Percentiles rank a stretch among this genome's conserved stretches.
Conservation (phyloP, 53 echinoderm and acorn worm genomes). For the Antedon mediterranea region DNA sequence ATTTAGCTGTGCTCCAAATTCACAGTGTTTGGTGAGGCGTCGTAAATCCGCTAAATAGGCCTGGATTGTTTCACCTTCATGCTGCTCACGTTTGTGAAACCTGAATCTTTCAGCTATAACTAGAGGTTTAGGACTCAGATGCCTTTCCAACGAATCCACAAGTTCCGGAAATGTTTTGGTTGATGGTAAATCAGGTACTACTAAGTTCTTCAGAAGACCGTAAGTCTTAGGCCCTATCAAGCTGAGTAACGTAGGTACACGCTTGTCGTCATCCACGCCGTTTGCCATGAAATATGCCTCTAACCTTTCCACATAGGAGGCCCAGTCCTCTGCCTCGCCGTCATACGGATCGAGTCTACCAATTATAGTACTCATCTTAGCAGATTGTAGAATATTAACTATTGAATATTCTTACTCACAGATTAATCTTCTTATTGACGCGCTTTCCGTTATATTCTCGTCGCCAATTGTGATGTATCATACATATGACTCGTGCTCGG, state of each 20-base stretch:
- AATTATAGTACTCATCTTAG: background rate
- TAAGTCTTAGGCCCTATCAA: conserved; percentile 22
- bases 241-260: conserved; percentile 20
- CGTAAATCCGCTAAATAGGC: conserved; percentile 25
- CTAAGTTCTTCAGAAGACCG: conserved; percentile 27
- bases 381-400: no score
- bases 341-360: background rate
- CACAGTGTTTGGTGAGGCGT: conserved; percentile 26
- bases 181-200: conserved; percentile 24
- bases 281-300: conserved; percentile 35
- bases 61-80: conserved; percentile 23
- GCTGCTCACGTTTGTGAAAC: conserved; percentile 46
- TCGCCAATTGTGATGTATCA: no score
- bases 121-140: conserved; percentile 31
- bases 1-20: conserved; percentile 31
- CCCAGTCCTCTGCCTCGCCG: conserved; percentile 14
- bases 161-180: conserved; percentile 21
- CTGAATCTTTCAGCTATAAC: conserved; percentile 45
- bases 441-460: no score
- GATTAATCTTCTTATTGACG: no score
- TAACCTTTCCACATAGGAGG: conserved; percentile 31
- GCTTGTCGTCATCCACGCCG: conserved; percentile 8
- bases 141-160: conserved; percentile 18
- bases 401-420: no score
- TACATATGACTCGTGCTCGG: background rate